Percentiles rank a stretch among this genome's conserved stretches.
phyloP scores from a whole-genome alignment of 1,140 invertebrate species.

The Nebria ingens region DNA sequence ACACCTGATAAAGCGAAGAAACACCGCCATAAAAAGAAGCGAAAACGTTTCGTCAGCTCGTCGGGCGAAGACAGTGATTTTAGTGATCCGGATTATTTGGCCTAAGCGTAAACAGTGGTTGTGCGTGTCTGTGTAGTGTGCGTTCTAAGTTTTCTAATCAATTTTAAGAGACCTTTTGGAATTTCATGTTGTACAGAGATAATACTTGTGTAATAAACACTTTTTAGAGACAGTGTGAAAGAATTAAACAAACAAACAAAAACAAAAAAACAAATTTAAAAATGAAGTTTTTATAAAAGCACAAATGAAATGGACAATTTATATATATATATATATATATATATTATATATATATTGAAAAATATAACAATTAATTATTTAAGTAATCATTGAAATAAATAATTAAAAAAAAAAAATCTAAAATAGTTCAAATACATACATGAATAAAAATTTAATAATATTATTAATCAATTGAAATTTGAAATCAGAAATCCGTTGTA shows the following conservation, averaged over 20 bases:
- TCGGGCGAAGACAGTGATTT: slow-evolving; percentile 51
- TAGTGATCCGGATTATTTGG: slow-evolving; percentile 60
- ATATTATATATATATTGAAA: not conserved
- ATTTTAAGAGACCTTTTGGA: no score
- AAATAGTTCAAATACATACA: slow-evolving; percentile 6
- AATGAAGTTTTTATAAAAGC: slow-evolving; percentile 7
- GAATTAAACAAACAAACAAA: no score
- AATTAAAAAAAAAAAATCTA: no score
- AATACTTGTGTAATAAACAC: not conserved
- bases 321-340: no score
- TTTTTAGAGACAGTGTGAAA: not conserved
- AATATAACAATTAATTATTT: no score
- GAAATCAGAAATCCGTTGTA: not conserved
- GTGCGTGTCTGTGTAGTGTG: not conserved
- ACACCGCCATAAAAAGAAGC: slow-evolving; percentile 58
- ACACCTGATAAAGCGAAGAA: slow-evolving; percentile 48
- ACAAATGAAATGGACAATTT: not conserved
- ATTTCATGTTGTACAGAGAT: slow-evolving; percentile 5
- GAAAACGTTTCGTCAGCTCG: slow-evolving; percentile 45
- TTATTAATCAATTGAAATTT: not conserved
- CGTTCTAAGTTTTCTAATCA: no score
- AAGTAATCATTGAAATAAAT: no score
- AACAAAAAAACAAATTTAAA: not conserved
- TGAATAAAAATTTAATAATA: no score
- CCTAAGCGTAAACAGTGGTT: slow-evolving; percentile 28